Conservation (phyloP, 2,797 vertebrate species). For the Sebastes dallii region DNA sequence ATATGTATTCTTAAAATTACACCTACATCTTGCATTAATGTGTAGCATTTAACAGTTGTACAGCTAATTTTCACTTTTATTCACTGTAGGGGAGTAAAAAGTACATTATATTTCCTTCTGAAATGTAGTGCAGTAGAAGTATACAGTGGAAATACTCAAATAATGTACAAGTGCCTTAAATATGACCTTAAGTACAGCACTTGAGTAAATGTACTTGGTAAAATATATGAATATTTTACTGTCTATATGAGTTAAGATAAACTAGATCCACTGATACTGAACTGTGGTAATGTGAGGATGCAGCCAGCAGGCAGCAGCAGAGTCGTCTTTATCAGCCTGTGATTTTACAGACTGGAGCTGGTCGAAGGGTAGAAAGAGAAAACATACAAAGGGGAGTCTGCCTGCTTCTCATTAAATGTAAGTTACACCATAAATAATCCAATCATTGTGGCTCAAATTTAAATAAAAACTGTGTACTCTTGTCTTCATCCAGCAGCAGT, state of each 20-base stretch:
- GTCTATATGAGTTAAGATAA: background rate
- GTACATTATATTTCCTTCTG: too few species aligned
- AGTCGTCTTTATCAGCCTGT: background rate
- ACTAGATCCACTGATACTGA: accelerated
- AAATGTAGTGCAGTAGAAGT: background rate
- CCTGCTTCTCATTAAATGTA: conserved; percentile 49
- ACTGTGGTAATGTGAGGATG: conserved; percentile 3
- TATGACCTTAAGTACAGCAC: background rate
- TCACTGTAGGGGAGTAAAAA: too few species aligned
- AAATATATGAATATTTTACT: too few species aligned
- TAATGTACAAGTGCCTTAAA: background rate
- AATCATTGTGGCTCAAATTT: conserved; percentile 36
- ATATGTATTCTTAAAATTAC: too few species aligned
- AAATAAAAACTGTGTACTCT: conserved; percentile 42
- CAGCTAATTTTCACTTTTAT: too few species aligned
- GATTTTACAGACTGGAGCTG: accelerated
- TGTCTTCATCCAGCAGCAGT: conserved; percentile 10
- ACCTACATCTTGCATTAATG: too few species aligned
- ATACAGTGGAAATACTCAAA: background rate
- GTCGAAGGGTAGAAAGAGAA: background rate
- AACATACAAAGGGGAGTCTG: background rate
- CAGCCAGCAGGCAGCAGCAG: conserved; percentile 61
- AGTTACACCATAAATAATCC: conserved; percentile 58
- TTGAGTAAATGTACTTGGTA: background rate
- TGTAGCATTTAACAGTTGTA: too few species aligned